A percentile compares a stretch with the other conserved stretches of the same genome.
Conservation (phyloP, 2,888 invertebrate species). For the Chrysopilus asiliformis region DNA sequence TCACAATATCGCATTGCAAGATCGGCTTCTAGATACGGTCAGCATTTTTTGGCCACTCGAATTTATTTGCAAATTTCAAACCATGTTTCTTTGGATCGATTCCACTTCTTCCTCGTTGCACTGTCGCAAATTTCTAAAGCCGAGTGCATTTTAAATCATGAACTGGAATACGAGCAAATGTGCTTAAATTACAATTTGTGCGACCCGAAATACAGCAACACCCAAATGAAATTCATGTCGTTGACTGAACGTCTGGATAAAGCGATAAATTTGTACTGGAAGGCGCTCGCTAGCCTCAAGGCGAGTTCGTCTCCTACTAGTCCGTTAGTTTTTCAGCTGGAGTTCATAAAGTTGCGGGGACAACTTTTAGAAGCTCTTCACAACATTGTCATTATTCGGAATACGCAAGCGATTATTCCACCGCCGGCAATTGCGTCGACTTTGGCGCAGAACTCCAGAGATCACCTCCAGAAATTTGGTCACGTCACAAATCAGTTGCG, state of each 20-base stretch:
- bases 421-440: conserved; percentile 84
- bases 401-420: conserved; percentile 64
- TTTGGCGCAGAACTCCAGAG: conserved; percentile 62
- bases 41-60: conserved; percentile 54
- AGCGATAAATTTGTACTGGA: conserved; percentile 49
- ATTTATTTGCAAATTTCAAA: conserved; percentile 50
- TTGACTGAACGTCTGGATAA: conserved; percentile 38
- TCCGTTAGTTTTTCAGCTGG: conserved; percentile 50
- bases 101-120: conserved; percentile 77
- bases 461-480: conserved; percentile 65
- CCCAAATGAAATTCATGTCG: conserved; percentile 28
- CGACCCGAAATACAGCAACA: conserved; percentile 23
- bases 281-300: conserved; percentile 43
- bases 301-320: conserved; percentile 37
- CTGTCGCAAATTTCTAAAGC: conserved; percentile 63
- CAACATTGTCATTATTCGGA: conserved; percentile 34
- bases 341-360: conserved; percentile 62
- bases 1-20: conserved; percentile 76
- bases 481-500: conserved; percentile 65
- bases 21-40: conserved; percentile 75
- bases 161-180: conserved; percentile 38
- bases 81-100: conserved; percentile 70
- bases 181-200: conserved; percentile 26
- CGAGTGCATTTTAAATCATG: conserved; percentile 48
- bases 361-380: conserved; percentile 52